A percentile compares a stretch with the other conserved stretches of the same genome.
phyloP scores from a whole-genome alignment of 37 sponge, comb jelly and placozoan species.

The Eunapius fragilis region DNA sequence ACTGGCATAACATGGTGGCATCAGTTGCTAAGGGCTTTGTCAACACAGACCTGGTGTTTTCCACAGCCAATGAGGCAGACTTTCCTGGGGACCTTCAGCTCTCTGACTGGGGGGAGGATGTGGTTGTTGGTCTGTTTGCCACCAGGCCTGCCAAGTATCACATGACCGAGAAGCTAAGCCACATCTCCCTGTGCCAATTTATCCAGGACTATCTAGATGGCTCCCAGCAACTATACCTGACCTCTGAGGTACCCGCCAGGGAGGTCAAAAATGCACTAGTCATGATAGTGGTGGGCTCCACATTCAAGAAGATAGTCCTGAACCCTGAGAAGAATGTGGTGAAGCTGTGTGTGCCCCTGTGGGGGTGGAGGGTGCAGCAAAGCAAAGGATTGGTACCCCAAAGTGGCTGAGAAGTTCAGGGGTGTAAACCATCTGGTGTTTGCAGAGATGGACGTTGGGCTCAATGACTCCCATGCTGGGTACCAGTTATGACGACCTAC shows the following conservation, averaged over 20 bases:
- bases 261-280: conserved; percentile 59
- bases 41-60: conserved; percentile 14
- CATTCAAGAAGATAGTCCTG: conserved; percentile 66
- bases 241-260: conserved; percentile 65
- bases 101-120: conserved; percentile 68
- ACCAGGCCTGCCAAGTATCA: conserved; percentile 35
- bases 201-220: conserved; percentile 65
- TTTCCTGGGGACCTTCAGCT: conserved; percentile 46
- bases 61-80: conserved; percentile 58
- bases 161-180: conserved; percentile 56
- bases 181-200: conserved; percentile 54
- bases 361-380: conserved; percentile 25
- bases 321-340: conserved; percentile 47
- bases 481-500: conserved; percentile 22
- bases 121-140: conserved; percentile 59
- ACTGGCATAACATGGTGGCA: conserved; percentile 77
- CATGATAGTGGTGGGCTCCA: conserved; percentile 76
- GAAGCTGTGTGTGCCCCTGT: conserved; percentile 49
- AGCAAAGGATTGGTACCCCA: conserved; percentile 42
- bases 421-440: conserved; percentile 39
- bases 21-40: conserved; percentile 60
- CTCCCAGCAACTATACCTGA: conserved; percentile 48
- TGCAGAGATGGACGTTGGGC: conserved; percentile 57
- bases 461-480: conserved; percentile 51
- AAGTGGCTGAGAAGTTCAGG: conserved; percentile 31